phyloP scores from a whole-genome alignment of 1,140 invertebrate species.

The Rhyacophila brunnea region DNA sequence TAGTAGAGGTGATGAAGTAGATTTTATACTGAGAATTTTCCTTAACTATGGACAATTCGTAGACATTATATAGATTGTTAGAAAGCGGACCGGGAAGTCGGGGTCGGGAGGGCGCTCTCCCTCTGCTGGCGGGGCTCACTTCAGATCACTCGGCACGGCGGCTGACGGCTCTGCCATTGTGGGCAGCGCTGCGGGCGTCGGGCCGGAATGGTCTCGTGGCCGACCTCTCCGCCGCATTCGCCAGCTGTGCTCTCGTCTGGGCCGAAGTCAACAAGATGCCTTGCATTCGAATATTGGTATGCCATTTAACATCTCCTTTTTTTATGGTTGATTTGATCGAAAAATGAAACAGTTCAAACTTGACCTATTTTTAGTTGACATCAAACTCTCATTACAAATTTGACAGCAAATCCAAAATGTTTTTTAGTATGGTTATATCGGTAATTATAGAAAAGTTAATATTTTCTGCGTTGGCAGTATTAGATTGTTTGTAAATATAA shows the following conservation, averaged over 20 bases:
- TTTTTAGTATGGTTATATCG: too few relatives aligned
- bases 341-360: too few relatives aligned
- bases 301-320: too few relatives aligned
- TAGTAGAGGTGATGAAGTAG: too few relatives aligned
- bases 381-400: too few relatives aligned
- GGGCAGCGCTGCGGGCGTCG: conserved; percentile 74
- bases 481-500: too few relatives aligned
- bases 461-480: too few relatives aligned
- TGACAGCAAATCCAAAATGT: too few relatives aligned
- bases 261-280: conserved; percentile 69
- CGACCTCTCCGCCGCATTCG: conserved; percentile 72
- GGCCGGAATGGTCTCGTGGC: conserved; percentile 76
- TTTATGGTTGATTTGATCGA: too few relatives aligned
- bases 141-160: conserved; percentile 55
- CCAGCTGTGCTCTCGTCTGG: conserved; percentile 71
- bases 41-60: conserved; percentile 42
- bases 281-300: conserved; percentile 73
- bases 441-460: too few relatives aligned
- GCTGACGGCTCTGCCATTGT: conserved; percentile 77
- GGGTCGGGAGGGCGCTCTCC: conserved; percentile 65
- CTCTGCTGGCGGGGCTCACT: conserved; percentile 71
- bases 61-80: conserved; percentile 60
- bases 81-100: conserved; percentile 40
- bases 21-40: conserved; percentile 30
- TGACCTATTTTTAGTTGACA: too few relatives aligned